A percentile compares a stretch with the other conserved stretches of the same genome.
These are phyloP conservation scores for Danio albolineatus DNA, from an alignment of 2,797 vertebrate genomes.

Conservation along the genomic window DNA sequence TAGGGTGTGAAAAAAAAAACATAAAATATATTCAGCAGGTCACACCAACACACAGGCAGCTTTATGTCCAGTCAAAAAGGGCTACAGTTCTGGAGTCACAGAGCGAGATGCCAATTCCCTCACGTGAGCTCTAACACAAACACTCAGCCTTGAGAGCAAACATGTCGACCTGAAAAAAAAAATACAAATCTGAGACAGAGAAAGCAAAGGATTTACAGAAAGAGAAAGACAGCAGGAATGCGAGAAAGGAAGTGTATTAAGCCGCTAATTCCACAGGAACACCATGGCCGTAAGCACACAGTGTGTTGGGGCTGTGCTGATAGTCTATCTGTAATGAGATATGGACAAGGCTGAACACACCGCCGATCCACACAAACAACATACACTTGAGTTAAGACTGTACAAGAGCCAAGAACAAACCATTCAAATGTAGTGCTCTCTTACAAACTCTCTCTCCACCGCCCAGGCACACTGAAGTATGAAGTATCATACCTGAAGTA, in stretches of 20 bases:
- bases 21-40: not conserved
- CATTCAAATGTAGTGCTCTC: too few relatives aligned
- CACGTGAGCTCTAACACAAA: constrained; percentile 43
- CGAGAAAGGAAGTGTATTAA: constrained; percentile 28
- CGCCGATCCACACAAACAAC: constrained; percentile 50
- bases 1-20: not conserved
- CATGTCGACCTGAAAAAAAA: constrained; percentile 1
- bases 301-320: constrained; percentile 38
- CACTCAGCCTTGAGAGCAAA: constrained; percentile 39
- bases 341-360: constrained; percentile 58
- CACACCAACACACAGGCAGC: constrained; percentile 44
- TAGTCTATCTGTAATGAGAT: constrained; percentile 61
- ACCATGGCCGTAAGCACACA: constrained; percentile 35
- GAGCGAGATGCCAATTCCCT: constrained; percentile 36
- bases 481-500: not conserved
- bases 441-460: not conserved
- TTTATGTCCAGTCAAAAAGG: constrained; percentile 34
- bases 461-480: not conserved
- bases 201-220: constrained; percentile 36
- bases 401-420: constrained; percentile 20
- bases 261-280: constrained; percentile 43
- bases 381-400: constrained; percentile 11
- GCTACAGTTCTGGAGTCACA: constrained; percentile 25
- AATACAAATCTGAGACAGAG: not conserved
- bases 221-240: constrained; percentile 27